Evolutionary conservation across 1,140 invertebrate species (phyloP), one percentile per base, ranked within the genome.

Genomic region (Leptopilina clavipes): DNA sequence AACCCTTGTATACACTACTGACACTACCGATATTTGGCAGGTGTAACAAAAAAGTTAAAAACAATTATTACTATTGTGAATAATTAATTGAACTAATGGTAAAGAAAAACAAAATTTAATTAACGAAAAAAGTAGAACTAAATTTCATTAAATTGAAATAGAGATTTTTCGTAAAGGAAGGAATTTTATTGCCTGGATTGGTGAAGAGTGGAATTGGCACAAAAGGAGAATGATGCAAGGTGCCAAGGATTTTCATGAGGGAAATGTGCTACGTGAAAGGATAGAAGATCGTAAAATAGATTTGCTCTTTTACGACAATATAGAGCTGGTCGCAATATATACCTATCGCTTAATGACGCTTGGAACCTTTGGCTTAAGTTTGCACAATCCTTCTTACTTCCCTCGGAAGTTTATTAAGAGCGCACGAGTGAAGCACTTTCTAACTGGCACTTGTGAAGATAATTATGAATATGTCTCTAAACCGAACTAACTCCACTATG

Each of bases 311-410:
- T n/a, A 65, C 14, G 59, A 37, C 59, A 22, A 31, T 25, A 65
- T 65, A 65, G 22, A 65, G 22, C 56, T 1, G 22, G 56, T 56
- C 18, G 2, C 52, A 22, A 40, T 40, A 19, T 56, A 59, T 59
- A 59, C 3, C 77, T 73, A 73, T 80, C 73, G 65, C 71, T 80
- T 80, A 80, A 80, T 75, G 77, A 80, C 76, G 71, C 74, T 79
- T 59, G 65, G 56, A 73, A 76, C 78, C 77, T 80, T 80, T 70
- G 71, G 77, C 74, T 70, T 73, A 79, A 80, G 77, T 80, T 76
- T 71, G 78, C 78, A 77, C 78, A 52, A 73, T 72, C 75, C 52
- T 75, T 71, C 71, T 73, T 76, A 79, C 70, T 77, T 79, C 75
- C n/a, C 78, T 22, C 9, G 71, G 71, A 79, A 80, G 77, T 80